Percentiles rank a stretch among this genome's conserved stretches.
These are phyloP conservation scores for Bursaphelenchus okinawaensis DNA, from an alignment of 2,888 invertebrate genomes.

Conservation along the genomic window DNA sequence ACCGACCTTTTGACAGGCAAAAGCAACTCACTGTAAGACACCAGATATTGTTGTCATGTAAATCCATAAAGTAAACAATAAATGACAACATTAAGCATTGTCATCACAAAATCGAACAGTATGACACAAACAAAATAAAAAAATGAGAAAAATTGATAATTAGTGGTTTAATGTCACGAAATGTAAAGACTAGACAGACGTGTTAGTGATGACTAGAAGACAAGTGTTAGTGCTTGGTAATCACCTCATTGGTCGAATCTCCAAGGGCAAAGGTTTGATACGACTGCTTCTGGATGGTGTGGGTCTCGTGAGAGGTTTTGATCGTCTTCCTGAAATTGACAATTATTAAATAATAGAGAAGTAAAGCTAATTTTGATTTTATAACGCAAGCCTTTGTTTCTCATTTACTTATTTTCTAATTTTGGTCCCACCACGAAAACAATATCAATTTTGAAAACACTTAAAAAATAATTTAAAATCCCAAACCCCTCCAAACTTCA, in stretches of 20 bases:
- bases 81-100: no score
- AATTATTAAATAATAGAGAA: not conserved
- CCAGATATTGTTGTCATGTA: no score
- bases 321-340: conserved; percentile 44
- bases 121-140: not conserved
- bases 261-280: conserved; percentile 50
- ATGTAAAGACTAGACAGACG: not conserved
- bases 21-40: no score
- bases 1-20: no score
- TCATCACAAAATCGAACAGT: no score
- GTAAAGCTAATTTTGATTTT: no score
- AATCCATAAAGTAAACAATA: no score
- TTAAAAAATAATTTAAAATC: no score
- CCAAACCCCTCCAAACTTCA: conserved; percentile 1
- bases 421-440: no score
- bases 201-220: no score
- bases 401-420: no score
- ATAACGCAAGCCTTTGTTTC: no score
- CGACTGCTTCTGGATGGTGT: conserved; percentile 54
- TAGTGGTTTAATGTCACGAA: not conserved
- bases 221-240: not conserved
- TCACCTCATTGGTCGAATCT: conserved; percentile 11
- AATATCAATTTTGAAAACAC: not conserved
- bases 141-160: not conserved
- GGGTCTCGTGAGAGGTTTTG: conserved; percentile 51